Base-by-base conservation (phyloP, 2,113 vertebrate genomes). In the Erythrocercus mccallii region DNA sequence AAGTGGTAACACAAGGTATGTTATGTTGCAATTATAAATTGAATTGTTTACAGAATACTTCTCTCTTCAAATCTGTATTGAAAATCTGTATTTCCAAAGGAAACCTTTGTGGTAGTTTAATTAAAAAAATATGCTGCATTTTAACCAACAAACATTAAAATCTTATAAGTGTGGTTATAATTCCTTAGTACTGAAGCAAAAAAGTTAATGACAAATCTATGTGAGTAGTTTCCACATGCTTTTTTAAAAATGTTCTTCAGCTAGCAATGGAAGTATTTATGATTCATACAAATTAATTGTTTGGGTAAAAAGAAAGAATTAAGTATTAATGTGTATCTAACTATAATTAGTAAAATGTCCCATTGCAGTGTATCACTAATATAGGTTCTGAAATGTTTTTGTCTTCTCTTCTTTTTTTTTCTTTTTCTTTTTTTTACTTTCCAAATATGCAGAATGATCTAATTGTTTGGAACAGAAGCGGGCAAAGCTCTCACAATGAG, bases 401-500 rank as follows among this genome's bases (percentile, higher is more conserved):
- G 4, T 15, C 5, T 31, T 28, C 2, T 37, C 5, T 12, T 50
- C 2, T 2, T 27, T 31, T 13, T 6, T 15, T 21, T 40, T 11
- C 11, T 4, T 18, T 38, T 11, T 6, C 28, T 42, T n/a, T 24
- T 45, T 13, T 12, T 13, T 2, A 2, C 16, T 57, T 56, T 35
- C 10, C 27, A 54, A 95, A 97, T 31, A 64, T 38, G 2, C 94
- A 98, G 91, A 97, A 96, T 95, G 97, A 98, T 53, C 53, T 97
- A 28, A 90, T 88, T 25, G 86, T 94, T 84, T 97, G 97, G 95
- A 98, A 95, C 84, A 79, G 96, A 28, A 96, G 97, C 4, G 97
- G 92, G 23, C 95, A 96, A 42, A 94, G 90, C 31, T 97, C 97
- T 81, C 97, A 96, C 44, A 96, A 82, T 92, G 97, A 98, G 97